Base-by-base conservation (phyloP, 2,797 vertebrate genomes). In the Coregonus sp. region DNA sequence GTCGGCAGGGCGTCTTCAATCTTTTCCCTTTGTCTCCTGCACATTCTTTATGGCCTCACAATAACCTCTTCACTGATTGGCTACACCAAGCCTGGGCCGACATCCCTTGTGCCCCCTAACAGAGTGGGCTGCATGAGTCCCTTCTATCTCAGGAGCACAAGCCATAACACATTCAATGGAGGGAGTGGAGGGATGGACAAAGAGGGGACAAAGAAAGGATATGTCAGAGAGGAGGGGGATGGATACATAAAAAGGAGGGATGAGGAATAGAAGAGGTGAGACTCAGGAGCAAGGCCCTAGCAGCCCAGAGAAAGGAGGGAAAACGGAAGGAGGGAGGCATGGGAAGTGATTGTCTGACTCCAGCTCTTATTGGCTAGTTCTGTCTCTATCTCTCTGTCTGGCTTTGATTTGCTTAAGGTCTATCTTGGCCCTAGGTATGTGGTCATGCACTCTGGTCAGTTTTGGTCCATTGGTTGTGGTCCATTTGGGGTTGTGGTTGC, bases 281-380 rank as follows among this genome's bases (percentile, higher is more conserved):
- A 40, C 14, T 4, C 18, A 47, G 33, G 47, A 73, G 61, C 4
- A 54, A 35, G 70, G 81, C 81, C 82, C 25, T n/a, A 68, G 83
- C 71, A 85, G 82, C 73, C 84, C 73, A 79, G 83, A 85, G 82
- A 40, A 82, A 79, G 75, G 82, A 86, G 87, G 83, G 82, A 87
- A 84, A 87, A 89, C 85, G 86, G 83, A 87, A 79, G 80, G 81
- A 65, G 20, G 87, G 91, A 87, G 95, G 93, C 93, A 88, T 92
- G 93, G 92, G 93, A 96, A 94, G 88, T 97, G 98, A 98, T 98
- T 98, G 98, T 98, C 97, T 97, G 95, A 97, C 95, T 97, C 94
- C 96, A 95, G 94, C 94, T 95, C 95, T 95, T 92, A 95, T 96
- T 92, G 88, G 92, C 90, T 92, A 87, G 89, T 91, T 91, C 89